A percentile compares a stretch with the other conserved stretches of the same genome.
Evolutionary conservation across 2,797 vertebrate genomes (phyloP).

Genomic region (Echiichthys vipera): DNA sequence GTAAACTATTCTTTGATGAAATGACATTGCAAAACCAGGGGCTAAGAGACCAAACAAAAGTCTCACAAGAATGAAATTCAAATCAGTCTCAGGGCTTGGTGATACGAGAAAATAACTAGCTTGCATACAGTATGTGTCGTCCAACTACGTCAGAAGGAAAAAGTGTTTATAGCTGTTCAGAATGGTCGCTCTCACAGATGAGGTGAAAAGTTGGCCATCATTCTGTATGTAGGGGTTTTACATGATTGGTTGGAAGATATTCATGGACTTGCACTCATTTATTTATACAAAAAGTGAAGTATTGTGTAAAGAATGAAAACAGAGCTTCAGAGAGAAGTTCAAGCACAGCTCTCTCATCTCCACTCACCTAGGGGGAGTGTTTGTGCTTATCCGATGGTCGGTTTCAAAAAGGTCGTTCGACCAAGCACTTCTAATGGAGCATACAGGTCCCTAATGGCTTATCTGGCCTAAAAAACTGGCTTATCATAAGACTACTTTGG

Average conservation of each 20-base stretch:
- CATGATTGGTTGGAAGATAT: background rate
- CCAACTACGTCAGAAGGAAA: background rate
- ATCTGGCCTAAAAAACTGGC: background rate
- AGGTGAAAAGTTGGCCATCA: background rate
- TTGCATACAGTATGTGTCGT: background rate
- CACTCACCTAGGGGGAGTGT: background rate
- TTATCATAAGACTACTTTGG: background rate
- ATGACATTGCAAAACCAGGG: conserved; percentile 17
- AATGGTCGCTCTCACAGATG: background rate
- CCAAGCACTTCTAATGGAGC: background rate
- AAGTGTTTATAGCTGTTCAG: background rate
- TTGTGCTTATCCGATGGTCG: background rate
- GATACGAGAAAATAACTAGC: background rate
- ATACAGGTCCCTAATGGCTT: background rate
- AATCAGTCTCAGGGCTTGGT: conserved; percentile 5
- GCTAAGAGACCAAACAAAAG: conserved; percentile 29
- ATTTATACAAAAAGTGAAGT: too few relatives aligned
- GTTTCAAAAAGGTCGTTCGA: background rate
- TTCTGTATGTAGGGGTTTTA: background rate
- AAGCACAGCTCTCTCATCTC: background rate
- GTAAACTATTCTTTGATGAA: too few relatives aligned
- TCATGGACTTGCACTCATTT: background rate
- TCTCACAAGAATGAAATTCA: conserved; percentile 32
- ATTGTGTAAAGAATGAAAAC: background rate
- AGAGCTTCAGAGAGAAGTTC: background rate